Percentiles rank a stretch among this genome's conserved stretches.
phyloP scores from a whole-genome alignment of 2,113 vertebrate genomes.

The Scomber colias region DNA sequence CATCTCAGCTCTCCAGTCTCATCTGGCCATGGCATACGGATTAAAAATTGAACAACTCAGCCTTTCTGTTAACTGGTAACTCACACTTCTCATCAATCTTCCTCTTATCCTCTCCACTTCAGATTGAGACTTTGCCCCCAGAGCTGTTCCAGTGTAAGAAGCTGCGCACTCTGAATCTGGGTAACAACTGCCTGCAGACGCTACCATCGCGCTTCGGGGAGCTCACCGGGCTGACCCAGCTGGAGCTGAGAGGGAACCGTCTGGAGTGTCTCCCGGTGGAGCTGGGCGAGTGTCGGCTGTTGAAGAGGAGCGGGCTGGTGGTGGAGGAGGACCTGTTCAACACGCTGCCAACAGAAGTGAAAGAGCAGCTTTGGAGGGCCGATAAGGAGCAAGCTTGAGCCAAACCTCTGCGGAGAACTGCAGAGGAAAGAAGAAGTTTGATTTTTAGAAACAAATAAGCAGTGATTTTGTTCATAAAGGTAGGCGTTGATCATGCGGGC shows the following conservation, averaged over 20 bases:
- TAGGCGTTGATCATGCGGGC: not conserved
- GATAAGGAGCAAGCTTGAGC: constrained; percentile 95
- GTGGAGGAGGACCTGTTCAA: constrained; percentile 97
- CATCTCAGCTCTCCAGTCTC: not conserved
- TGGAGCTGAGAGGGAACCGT: constrained; percentile 95
- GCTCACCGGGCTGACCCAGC: constrained; percentile 91
- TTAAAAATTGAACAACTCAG: constrained; percentile 15
- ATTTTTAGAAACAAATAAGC: constrained; percentile 3
- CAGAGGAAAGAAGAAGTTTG: constrained; percentile 2
- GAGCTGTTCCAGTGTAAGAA: constrained; percentile 98
- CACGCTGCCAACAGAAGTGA: constrained; percentile 93
- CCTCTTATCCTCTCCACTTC: constrained; percentile 20
- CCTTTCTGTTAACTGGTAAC: not conserved
- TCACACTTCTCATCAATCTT: not conserved
- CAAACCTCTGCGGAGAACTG: not conserved
- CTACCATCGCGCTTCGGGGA: constrained; percentile 94
- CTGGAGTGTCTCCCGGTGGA: constrained; percentile 96
- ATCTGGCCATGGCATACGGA: constrained; percentile 3
- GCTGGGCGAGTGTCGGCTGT: constrained; percentile 92
- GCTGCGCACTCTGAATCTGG: constrained; percentile 93
- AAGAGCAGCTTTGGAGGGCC: constrained; percentile 93
- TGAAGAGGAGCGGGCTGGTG: constrained; percentile 93
- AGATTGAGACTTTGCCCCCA: constrained; percentile 95
- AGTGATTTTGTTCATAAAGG: constrained; percentile 7
- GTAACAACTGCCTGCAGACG: constrained; percentile 93